Evolutionary conservation across 2,797 vertebrate genomes (phyloP).

Genomic region (Cirrhinus molitorella): DNA sequence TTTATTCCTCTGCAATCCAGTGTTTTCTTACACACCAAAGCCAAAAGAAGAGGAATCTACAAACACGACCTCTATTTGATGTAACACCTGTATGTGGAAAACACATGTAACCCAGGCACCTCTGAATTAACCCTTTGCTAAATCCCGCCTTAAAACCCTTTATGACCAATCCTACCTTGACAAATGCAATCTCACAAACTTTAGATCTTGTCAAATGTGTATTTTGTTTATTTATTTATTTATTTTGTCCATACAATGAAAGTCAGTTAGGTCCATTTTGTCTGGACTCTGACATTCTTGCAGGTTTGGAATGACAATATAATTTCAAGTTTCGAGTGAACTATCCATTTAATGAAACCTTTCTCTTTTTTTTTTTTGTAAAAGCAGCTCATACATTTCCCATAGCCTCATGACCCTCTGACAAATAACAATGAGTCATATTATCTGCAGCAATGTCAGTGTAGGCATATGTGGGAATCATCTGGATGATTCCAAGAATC

Average conservation of each 20-base stretch:
- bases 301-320: not conserved
- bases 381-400: not conserved
- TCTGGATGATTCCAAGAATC: constrained; percentile 5
- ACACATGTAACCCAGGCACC: not conserved
- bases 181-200: not conserved
- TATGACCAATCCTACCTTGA: not conserved
- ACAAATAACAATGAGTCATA: constrained; percentile 37
- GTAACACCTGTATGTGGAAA: constrained; percentile 48
- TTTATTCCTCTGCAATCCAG: constrained; percentile 32
- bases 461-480: constrained; percentile 34
- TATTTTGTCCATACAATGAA: not conserved
- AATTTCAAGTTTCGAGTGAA: not conserved
- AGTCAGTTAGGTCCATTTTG: not conserved
- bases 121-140: not conserved
- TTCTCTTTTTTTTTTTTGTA: too few relatives aligned
- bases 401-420: not conserved
- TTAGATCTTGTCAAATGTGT: not conserved
- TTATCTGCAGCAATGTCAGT: constrained; percentile 16
- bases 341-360: not conserved
- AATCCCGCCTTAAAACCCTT: not conserved
- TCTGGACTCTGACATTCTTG: not conserved
- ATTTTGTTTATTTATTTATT: not conserved
- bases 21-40: constrained; percentile 39
- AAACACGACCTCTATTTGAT: constrained; percentile 42
- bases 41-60: constrained; percentile 38